Conservation (phyloP, 2,888 invertebrate genomes). For the Pandemis corylana region DNA sequence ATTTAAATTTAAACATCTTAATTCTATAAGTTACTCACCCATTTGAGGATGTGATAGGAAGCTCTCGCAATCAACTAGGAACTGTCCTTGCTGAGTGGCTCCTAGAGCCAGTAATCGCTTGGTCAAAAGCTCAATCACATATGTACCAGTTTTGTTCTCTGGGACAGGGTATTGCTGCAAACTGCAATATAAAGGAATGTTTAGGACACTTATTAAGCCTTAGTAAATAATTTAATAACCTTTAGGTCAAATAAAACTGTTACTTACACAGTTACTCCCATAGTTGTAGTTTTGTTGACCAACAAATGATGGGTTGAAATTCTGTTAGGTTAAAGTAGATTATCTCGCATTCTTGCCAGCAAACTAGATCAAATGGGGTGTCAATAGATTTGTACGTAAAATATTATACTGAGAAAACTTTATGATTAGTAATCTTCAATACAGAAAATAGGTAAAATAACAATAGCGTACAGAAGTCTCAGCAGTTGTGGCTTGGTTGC, state of each 20-base stretch:
- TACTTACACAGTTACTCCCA: conserved; percentile 88
- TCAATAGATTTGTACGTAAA: not conserved
- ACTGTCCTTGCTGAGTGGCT: conserved; percentile 94
- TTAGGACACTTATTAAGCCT: not conserved
- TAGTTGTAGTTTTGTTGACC: conserved; percentile 54
- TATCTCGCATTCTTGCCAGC: not conserved
- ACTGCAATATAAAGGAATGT: conserved; percentile 65
- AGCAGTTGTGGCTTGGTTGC: not conserved
- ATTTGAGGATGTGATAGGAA: conserved; percentile 92
- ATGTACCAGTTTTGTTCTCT: conserved; percentile 95
- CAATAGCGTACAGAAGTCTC: not conserved
- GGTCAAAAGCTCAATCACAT: conserved; percentile 93
- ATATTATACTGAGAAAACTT: not conserved
- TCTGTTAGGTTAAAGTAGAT: not conserved
- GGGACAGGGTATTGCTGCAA: conserved; percentile 94
- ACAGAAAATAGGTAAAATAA: not conserved
- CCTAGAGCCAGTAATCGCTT: conserved; percentile 94
- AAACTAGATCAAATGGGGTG: not conserved
- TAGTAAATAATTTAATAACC: not conserved
- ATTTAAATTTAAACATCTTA: not conserved
- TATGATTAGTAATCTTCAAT: not conserved
- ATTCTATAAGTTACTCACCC: conserved; percentile 71
- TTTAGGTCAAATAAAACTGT: not conserved
- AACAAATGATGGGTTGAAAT: conserved; percentile 37
- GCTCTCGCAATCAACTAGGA: conserved; percentile 97